Conservation (phyloP, 2,113 vertebrate genomes). For the Calonectris borealis region DNA sequence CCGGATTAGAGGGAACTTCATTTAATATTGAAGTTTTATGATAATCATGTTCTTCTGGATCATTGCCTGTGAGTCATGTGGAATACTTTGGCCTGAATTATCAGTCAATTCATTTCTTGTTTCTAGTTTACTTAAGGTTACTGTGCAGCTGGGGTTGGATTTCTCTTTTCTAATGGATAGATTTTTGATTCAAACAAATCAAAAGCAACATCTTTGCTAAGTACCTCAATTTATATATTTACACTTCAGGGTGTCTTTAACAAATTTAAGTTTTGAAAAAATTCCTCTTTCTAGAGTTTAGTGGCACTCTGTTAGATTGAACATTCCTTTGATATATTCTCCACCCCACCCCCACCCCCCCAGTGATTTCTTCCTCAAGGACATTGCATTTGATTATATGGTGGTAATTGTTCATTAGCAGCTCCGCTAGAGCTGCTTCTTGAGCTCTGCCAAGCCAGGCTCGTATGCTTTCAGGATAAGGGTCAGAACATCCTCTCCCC, state of each 20-base stretch:
- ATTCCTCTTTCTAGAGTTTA: not conserved
- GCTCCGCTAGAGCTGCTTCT: not conserved
- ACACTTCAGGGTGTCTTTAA: not conserved
- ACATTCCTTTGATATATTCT: not conserved
- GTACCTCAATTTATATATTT: not conserved
- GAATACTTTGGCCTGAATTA: not conserved
- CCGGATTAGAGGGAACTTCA: not conserved
- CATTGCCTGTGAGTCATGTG: not conserved
- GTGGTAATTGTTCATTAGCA: not conserved
- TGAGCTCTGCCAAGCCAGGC: not conserved
- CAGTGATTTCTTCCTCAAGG: not conserved
- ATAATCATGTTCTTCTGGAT: not conserved
- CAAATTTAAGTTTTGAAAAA: not conserved
- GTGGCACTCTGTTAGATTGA: not conserved
- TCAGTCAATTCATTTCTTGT: not conserved
- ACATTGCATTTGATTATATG: not conserved
- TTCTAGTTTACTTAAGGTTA: not conserved
- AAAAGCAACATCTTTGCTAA: not conserved
- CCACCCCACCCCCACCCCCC: too few species aligned
- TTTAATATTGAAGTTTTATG: not conserved
- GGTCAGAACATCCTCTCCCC: conserved; percentile 55
- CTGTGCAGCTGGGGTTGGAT: not conserved
- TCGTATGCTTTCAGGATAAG: not conserved
- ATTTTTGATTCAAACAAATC: not conserved
- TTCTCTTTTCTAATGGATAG: not conserved